These are phyloP conservation scores for Tolmerus cingulatus DNA, from an alignment of 2,888 invertebrate species.

Conservation along the genomic window DNA sequence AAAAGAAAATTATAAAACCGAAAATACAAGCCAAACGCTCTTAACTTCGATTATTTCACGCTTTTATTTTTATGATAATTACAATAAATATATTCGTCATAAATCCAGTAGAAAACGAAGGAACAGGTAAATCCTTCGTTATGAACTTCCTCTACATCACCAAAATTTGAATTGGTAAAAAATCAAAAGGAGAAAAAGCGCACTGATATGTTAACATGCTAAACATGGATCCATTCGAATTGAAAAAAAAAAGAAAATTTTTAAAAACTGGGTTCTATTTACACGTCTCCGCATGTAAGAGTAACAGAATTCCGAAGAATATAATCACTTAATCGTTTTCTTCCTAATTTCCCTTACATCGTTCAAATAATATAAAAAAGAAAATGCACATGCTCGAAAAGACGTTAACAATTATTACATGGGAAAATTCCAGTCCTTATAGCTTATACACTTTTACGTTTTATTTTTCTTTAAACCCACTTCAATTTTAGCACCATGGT, in stretches of 20 bases:
- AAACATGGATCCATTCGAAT: neutral
- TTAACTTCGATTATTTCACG: neutral
- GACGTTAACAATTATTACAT: neutral
- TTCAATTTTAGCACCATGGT: slow-evolving; percentile 40
- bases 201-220: slow-evolving; percentile 40
- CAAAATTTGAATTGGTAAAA: neutral
- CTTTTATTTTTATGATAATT: slow-evolving; percentile 24
- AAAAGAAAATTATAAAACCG: neutral
- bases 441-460: slow-evolving; percentile 5
- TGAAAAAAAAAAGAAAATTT: neutral
- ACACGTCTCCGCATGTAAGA: neutral
- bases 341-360: neutral
- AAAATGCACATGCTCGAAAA: neutral
- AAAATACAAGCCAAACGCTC: neutral
- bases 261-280: neutral
- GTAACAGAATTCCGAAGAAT: neutral
- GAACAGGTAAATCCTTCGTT: neutral
- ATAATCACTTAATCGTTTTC: neutral
- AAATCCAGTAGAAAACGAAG: slow-evolving; percentile 17
- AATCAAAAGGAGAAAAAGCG: slow-evolving; percentile 3
- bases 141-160: neutral
- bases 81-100: slow-evolving; percentile 26
- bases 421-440: slow-evolving; percentile 23
- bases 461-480: neutral
- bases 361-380: neutral